Conservation (phyloP, 2,797 vertebrate species). For the Phataginus tricuspis region DNA sequence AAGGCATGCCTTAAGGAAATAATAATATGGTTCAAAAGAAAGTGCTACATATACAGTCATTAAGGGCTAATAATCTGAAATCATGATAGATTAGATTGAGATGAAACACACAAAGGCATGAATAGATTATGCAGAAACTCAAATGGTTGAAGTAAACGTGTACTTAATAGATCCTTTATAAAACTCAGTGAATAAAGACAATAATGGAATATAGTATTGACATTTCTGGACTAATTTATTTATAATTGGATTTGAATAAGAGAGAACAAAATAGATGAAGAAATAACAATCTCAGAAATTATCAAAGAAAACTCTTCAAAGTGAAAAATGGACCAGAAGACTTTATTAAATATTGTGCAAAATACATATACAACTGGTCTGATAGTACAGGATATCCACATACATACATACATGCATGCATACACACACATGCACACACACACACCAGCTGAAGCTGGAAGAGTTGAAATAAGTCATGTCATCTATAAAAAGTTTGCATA, state of each 20-base stretch:
- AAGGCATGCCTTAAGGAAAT: neutral
- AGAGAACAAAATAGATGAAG: neutral
- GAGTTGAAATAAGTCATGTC: neutral
- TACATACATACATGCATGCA: neutral
- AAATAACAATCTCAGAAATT: slow-evolving; percentile 26
- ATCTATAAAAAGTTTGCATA: neutral
- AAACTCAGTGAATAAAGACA: neutral
- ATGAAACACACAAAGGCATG: neutral
- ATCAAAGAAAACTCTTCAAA: neutral
- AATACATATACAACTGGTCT: neutral
- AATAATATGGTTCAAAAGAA: neutral
- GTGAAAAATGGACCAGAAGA: neutral
- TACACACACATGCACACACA: neutral
- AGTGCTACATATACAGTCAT: neutral
- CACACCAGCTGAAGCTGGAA: neutral
- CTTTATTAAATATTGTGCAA: neutral
- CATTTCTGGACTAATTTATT: neutral
- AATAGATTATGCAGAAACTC: neutral
- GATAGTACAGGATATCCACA: neutral
- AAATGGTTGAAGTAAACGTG: neutral
- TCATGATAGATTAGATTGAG: neutral
- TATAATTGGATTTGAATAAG: neutral
- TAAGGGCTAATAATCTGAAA: neutral
- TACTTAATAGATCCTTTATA: neutral
- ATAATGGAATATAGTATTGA: neutral